Evolutionary conservation across 2,113 vertebrate species (phyloP), one percentile per base, ranked within the genome.

Genomic region (Etheostoma spectabile): DNA sequence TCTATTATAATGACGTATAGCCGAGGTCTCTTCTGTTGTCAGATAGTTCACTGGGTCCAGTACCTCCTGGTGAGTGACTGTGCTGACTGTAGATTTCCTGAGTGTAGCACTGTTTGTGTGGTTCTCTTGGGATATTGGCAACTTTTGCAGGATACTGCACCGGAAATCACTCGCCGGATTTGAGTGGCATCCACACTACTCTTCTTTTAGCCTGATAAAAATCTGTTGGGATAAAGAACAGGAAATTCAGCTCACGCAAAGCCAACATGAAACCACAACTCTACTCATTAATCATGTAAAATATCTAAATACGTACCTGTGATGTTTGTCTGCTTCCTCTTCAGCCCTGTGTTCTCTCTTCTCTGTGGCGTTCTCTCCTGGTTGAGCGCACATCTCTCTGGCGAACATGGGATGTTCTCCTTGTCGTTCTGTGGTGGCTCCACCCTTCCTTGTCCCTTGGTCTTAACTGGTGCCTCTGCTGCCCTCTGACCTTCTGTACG

Each of bases 131-230:
- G 65, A 35, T 38, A 16, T 78, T 76, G 81, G 64, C 67, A 66
- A 42, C 68, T 18, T 33, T 61, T 22, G 30, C 35, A 27, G 42
- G 2, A 14, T 74, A 55, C 52, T 14, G 52, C 7, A 22, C 19
- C 1, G 1, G 2, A 0, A 0, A 22, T 97, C 91, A 99, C 30
- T 94, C 95, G 64, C 90, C 95, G 49, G 96, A 95, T 93, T 96
- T 96, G 75, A 87, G 90, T 0, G 93, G 88, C 66, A 84, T 90
- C 70, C 76, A 88, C 60, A 96, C 63, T 0, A 94, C 88, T 89
- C 96, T 94, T 74, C 94, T 75, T 88, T 98, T 99, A 51, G 96
- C 88, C 85, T 95, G 95, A 86, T 98, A 99, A 94, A 97, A 99
- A 86, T 99, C 98, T 99, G 93, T 77, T 6, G 68, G 79, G 53